These are phyloP conservation scores for Mus musculus DNA, from an alignment of 2,113 vertebrate genomes.

Conservation along the genomic window DNA sequence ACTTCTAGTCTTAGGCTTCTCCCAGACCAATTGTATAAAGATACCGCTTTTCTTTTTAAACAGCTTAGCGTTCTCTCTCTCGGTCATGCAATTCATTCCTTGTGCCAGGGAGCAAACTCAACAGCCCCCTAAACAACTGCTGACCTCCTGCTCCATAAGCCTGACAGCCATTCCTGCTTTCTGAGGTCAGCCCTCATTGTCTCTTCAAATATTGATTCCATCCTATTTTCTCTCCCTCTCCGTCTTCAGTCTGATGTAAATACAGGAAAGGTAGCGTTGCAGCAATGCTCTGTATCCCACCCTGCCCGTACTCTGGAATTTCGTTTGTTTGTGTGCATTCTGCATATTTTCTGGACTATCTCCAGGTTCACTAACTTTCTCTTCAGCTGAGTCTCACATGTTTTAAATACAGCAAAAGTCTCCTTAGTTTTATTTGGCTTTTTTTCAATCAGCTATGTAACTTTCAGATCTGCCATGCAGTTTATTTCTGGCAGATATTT, in stretches of 20 bases:
- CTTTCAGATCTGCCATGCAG: not conserved
- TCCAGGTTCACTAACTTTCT: not conserved
- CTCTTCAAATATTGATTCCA: not conserved
- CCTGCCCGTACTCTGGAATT: not conserved
- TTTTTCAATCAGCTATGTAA: not conserved
- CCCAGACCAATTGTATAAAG: not conserved
- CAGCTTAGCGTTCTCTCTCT: not conserved
- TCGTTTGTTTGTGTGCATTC: not conserved
- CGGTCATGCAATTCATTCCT: not conserved
- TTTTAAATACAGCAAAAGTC: not conserved
- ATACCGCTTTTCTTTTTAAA: not conserved
- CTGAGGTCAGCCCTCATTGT: not conserved
- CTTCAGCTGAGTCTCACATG: not conserved
- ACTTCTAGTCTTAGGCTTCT: not conserved
- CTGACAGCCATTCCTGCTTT: not conserved
- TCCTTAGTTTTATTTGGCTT: not conserved
- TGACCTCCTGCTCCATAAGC: not conserved
- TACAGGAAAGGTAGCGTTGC: not conserved
- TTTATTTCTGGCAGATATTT: conserved; percentile 14
- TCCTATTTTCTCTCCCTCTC: not conserved
- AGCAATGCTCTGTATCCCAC: not conserved
- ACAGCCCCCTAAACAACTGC: not conserved
- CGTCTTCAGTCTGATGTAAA: not conserved
- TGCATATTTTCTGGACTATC: not conserved
- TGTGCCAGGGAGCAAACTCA: not conserved